These are phyloP conservation scores for Apodemia hepburni DNA, from an alignment of 2,888 invertebrate species.

Conservation along the genomic window DNA sequence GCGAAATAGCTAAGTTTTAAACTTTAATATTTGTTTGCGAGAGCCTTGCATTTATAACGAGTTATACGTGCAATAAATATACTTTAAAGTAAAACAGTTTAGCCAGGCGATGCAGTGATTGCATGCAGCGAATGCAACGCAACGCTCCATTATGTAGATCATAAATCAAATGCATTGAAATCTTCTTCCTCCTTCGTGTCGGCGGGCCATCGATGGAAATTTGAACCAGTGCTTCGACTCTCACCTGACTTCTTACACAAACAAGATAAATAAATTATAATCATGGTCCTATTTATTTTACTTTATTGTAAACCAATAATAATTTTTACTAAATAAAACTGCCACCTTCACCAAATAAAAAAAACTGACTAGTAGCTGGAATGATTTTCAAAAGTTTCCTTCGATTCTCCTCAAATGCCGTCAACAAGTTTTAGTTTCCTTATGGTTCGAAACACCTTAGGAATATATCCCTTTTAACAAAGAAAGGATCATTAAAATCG, in stretches of 20 bases:
- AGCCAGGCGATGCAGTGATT: slow-evolving; percentile 38
- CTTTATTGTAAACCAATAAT: too few relatives aligned
- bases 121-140: slow-evolving; percentile 67
- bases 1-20: background rate
- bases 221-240: slow-evolving; percentile 42
- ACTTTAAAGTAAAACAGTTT: slow-evolving; percentile 18
- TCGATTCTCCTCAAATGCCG: too few relatives aligned
- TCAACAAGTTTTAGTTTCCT: too few relatives aligned
- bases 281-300: too few relatives aligned
- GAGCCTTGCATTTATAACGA: background rate
- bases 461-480: too few relatives aligned
- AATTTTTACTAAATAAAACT: too few relatives aligned
- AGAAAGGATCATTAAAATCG: too few relatives aligned
- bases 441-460: too few relatives aligned
- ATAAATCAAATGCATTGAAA: slow-evolving; percentile 76
- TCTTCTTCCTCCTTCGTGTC: slow-evolving; percentile 74
- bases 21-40: background rate
- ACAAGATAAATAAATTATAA: background rate
- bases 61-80: slow-evolving; percentile 3
- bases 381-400: too few relatives aligned
- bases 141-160: slow-evolving; percentile 63
- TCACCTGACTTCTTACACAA: background rate
- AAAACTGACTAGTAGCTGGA: too few relatives aligned
- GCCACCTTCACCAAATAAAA: too few relatives aligned
- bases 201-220: slow-evolving; percentile 63